Conservation (phyloP, 2,113 vertebrate species). For the Scortum barcoo region DNA sequence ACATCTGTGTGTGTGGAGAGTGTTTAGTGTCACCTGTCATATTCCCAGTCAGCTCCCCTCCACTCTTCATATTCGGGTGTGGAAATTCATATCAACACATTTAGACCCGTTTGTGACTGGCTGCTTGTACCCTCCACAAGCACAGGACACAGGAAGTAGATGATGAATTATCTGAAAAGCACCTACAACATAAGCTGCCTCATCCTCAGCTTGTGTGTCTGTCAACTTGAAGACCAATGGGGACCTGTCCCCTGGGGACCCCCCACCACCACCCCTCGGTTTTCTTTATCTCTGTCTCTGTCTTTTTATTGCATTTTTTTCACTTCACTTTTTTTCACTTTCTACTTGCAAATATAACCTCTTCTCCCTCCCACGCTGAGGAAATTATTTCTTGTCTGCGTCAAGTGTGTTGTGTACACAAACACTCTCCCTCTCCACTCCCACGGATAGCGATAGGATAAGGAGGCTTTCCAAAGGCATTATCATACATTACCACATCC, state of each 20-base stretch:
- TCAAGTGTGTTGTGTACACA: conserved; percentile 24
- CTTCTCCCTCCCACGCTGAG: neutral
- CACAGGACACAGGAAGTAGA: neutral
- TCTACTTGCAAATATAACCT: conserved; percentile 34
- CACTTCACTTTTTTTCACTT: conserved; percentile 23
- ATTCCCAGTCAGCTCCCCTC: neutral
- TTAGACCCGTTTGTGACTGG: neutral
- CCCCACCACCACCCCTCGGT: no score
- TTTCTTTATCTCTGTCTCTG: neutral
- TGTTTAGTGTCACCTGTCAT: neutral
- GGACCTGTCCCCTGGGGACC: no score
- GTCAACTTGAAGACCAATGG: neutral
- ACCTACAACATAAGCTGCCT: neutral
- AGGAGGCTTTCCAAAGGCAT: conserved; percentile 27
- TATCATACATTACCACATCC: conserved; percentile 23
- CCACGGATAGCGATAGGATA: conserved; percentile 23
- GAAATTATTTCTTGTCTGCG: conserved; percentile 28
- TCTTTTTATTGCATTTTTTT: conserved; percentile 26
- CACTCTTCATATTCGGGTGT: neutral
- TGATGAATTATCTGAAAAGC: conserved; percentile 4
- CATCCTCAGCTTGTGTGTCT: neutral
- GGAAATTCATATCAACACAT: neutral
- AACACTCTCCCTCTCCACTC: conserved; percentile 8
- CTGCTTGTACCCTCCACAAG: neutral
- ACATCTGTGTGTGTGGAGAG: neutral